Base-by-base conservation (phyloP, 2,888 invertebrate genomes). In the Anagyrus pseudococci region DNA sequence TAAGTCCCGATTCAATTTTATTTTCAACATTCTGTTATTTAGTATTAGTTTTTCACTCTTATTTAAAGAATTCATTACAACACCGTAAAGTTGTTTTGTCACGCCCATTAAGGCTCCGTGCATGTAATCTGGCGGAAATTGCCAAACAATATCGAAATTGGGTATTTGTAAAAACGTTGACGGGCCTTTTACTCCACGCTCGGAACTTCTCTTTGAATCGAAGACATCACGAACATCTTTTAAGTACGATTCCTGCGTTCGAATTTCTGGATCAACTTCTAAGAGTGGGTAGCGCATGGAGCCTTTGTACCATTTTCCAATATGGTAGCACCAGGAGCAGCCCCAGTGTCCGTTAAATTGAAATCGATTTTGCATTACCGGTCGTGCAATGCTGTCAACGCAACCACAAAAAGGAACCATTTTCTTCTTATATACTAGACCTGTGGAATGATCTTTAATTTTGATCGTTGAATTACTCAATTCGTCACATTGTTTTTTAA, bases 281-380 rank as follows among this genome's bases (percentile, higher is more conserved):
- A 46, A 15, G 13, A 60, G 40, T 8, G 54, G 53, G 41, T 22
- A 60, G 15, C 40, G 33, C 29, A 60, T 48, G 15, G 26, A 7
- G 15, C 37, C 17, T 44, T 46, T 40, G 15, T 17, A 25, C 29
- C 61, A 54, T n/a, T 19, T n/a, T 13, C 67, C 67, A 44, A 55
- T 20, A 1, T 58, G 33, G 15, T 69, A 70, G 47, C 70, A 68
- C 58, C 62, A 68, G 7, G 62, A 62, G 47, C 70, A 68, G 3
- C 70, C 67, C 47, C 41, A 62, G 23, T 58, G 41, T 2, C 70
- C 67, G 49, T 68, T 67, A 49, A 58, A 67, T 13, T 62, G 54
- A 17, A 64, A 41, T 58, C 68, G 54, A 46, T 66, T 67, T 10
- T 66, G 66, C 19, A 68, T 2, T 8, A 66, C 17, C 3, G 67